Evolutionary conservation across 2,797 vertebrate species (phyloP).

Genomic region (Nasua narica): DNA sequence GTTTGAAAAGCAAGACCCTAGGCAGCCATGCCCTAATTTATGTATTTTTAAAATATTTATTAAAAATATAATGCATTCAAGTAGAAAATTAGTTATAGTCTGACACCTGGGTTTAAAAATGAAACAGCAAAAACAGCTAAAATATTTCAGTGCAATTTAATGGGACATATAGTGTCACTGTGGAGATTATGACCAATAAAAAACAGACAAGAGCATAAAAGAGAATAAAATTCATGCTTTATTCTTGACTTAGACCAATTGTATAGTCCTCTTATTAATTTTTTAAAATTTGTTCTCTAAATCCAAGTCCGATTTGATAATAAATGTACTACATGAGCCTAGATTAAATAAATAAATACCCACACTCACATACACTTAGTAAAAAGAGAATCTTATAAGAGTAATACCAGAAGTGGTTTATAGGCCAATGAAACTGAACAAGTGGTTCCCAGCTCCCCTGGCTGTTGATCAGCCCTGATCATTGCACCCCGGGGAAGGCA

Average conservation of each 20-base stretch:
- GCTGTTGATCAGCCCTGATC: not conserved
- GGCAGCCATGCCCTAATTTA: not conserved
- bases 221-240: not conserved
- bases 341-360: not conserved
- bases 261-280: not conserved
- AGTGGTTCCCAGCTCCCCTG: not conserved
- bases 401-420: not conserved
- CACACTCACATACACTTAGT: not conserved
- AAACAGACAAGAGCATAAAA: conserved; percentile 9
- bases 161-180: not conserved
- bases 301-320: conserved; percentile 27
- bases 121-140: conserved; percentile 1
- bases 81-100: not conserved
- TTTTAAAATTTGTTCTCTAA: not conserved
- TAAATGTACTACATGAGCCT: not conserved
- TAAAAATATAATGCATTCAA: not conserved
- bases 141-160: not conserved
- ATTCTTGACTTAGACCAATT: not conserved
- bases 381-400: not conserved
- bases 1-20: conserved; percentile 26
- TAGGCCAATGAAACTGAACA: not conserved
- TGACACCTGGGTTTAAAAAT: conserved; percentile 18
- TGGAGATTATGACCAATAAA: not conserved
- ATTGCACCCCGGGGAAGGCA: not conserved
- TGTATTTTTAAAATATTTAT: not conserved